A percentile compares a stretch with the other conserved stretches of the same genome.
These are phyloP conservation scores for Netelia inedita DNA, from an alignment of 2,888 invertebrate species.

Conservation along the genomic window DNA sequence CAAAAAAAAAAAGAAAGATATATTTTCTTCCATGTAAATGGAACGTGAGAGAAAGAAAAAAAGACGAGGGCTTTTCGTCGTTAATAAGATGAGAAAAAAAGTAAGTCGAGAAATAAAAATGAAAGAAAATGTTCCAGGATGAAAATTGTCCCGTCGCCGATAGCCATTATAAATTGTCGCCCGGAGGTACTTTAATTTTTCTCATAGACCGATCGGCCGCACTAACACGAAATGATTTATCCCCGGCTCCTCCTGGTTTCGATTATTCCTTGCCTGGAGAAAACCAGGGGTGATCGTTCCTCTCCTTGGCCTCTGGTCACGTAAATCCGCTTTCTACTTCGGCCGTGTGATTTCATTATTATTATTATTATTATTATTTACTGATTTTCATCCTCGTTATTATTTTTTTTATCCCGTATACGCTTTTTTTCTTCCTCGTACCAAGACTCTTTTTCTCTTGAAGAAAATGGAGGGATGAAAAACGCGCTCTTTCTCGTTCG, in stretches of 20 bases:
- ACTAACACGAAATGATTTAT: constrained; percentile 35
- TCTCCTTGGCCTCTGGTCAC: background rate
- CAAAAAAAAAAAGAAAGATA: background rate
- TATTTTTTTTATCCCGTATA: background rate
- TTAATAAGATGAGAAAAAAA: no score
- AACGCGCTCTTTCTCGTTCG: constrained; percentile 17
- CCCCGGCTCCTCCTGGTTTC: background rate
- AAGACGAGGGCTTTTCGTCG: no score
- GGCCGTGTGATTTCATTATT: background rate
- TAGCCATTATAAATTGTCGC: background rate
- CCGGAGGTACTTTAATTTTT: background rate
- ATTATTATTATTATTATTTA: no score
- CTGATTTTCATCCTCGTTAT: background rate
- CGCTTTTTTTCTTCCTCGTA: constrained; percentile 31
- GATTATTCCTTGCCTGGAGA: background rate
- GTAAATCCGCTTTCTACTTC: constrained; percentile 36
- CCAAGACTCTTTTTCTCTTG: constrained; percentile 9
- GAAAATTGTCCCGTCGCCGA: no score
- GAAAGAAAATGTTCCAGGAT: no score
- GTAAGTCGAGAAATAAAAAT: no score
- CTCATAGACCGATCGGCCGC: constrained; percentile 2
- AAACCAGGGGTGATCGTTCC: background rate
- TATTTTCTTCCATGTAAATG: background rate
- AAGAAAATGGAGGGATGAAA: background rate
- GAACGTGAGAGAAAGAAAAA: background rate